Evolutionary conservation across 2,113 vertebrate species (phyloP).

Genomic region (Gobius niger): DNA sequence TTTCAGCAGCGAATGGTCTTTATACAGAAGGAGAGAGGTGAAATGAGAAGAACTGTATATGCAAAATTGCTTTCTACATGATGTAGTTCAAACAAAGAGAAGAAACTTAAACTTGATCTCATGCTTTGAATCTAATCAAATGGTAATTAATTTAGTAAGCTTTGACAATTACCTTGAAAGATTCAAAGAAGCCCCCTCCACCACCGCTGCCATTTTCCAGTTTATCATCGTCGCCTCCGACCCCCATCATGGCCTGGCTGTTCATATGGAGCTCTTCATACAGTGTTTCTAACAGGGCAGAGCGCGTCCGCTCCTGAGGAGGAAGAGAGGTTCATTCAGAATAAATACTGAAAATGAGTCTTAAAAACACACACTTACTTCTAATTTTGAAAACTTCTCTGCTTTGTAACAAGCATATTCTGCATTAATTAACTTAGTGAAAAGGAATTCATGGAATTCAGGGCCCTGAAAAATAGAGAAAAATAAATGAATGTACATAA

Average conservation of each 20-base stretch:
- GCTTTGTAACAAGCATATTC: conserved; percentile 96
- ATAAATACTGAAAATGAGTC: neutral
- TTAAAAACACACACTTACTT: conserved; percentile 73
- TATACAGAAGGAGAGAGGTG: conserved; percentile 23
- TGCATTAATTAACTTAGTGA: conserved; percentile 95
- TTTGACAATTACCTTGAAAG: conserved; percentile 87
- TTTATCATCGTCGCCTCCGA: conserved; percentile 88
- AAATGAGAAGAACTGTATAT: conserved; percentile 7
- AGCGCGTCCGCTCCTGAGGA: conserved; percentile 86
- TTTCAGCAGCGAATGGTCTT: conserved; percentile 36
- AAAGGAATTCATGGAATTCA: conserved; percentile 94
- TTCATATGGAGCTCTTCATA: conserved; percentile 90
- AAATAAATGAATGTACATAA: neutral
- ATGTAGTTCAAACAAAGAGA: conserved; percentile 2
- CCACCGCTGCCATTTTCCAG: conserved; percentile 88
- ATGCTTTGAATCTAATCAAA: neutral
- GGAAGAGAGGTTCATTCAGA: neutral
- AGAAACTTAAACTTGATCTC: neutral
- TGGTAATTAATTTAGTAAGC: neutral
- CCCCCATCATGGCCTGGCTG: conserved; percentile 94
- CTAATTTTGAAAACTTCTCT: conserved; percentile 95
- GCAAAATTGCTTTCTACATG: conserved; percentile 7
- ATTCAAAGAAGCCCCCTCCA: conserved; percentile 91
- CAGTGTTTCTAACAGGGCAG: conserved; percentile 89
- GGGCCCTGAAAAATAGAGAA: conserved; percentile 76